Conservation (phyloP, 2,888 invertebrate species). For the Eupithecia dodoneata region DNA sequence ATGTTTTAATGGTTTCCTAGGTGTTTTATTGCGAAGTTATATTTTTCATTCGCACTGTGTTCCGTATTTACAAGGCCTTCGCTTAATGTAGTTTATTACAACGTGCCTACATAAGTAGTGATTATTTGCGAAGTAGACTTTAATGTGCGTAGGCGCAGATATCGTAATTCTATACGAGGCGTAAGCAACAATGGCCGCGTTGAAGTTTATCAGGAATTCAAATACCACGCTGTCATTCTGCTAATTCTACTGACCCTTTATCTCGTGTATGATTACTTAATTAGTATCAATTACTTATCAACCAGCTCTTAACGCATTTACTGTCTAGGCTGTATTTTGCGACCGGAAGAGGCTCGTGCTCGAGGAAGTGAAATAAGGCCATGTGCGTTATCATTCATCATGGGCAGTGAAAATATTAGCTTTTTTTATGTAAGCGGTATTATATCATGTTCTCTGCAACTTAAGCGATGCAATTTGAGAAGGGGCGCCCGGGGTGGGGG, state of each 20-base stretch:
- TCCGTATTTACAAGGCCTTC: constrained; percentile 9
- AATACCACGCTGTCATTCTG: not conserved
- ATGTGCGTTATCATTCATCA: no score
- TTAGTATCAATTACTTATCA: not conserved
- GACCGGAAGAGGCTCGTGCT: not conserved
- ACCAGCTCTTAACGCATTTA: not conserved
- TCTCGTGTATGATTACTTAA: not conserved
- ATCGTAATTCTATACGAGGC: not conserved
- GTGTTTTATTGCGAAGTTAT: not conserved
- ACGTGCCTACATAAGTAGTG: not conserved
- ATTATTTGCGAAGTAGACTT: constrained; percentile 2
- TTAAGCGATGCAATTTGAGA: no score
- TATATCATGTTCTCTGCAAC: not conserved
- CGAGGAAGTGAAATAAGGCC: no score
- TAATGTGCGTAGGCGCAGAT: not conserved
- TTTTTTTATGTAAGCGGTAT: not conserved
- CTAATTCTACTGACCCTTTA: constrained; percentile 6
- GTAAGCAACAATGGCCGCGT: constrained; percentile 4
- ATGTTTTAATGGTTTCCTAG: constrained; percentile 2
- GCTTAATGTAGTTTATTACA: not conserved
- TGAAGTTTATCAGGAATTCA: not conserved
- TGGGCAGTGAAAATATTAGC: not conserved
- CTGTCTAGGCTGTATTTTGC: not conserved
- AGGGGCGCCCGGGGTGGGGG: no score
- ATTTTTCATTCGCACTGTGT: constrained; percentile 6